phyloP scores from a whole-genome alignment of 2,797 vertebrate species.

The Orestias chungarensis region DNA sequence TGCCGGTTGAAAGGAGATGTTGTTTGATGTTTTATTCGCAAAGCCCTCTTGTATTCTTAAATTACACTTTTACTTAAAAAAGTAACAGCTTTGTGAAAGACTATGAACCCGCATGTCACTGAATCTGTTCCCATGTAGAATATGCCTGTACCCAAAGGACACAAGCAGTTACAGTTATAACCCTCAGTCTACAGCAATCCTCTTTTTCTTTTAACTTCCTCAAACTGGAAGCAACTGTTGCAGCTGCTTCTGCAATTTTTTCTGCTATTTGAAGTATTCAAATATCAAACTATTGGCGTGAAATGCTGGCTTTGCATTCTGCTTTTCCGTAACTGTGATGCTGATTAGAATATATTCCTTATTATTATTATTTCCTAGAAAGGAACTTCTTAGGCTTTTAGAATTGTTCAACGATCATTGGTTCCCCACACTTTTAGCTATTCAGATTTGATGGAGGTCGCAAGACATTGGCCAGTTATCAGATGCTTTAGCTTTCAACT shows the following conservation, averaged over 20 bases:
- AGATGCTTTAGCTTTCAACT: not conserved
- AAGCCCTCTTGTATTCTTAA: constrained; percentile 16
- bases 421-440: not conserved
- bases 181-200: not conserved
- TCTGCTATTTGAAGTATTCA: not conserved
- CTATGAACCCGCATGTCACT: constrained; percentile 28
- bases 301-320: not conserved
- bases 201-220: not conserved
- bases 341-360: not conserved
- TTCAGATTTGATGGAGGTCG: not conserved
- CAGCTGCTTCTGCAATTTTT: not conserved
- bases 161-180: not conserved
- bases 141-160: constrained; percentile 12
- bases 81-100: constrained; percentile 22
- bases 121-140: constrained; percentile 23
- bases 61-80: constrained; percentile 49
- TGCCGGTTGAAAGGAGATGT: constrained; percentile 37
- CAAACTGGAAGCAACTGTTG: not conserved
- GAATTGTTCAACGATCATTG: not conserved
- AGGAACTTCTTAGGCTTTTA: not conserved
- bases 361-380: not conserved
- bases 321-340: not conserved
- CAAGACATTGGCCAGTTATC: not conserved
- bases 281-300: not conserved
- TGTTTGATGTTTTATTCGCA: constrained; percentile 53